phyloP scores from a whole-genome alignment of 2,113 vertebrate genomes.

The Electrona antarctica region DNA sequence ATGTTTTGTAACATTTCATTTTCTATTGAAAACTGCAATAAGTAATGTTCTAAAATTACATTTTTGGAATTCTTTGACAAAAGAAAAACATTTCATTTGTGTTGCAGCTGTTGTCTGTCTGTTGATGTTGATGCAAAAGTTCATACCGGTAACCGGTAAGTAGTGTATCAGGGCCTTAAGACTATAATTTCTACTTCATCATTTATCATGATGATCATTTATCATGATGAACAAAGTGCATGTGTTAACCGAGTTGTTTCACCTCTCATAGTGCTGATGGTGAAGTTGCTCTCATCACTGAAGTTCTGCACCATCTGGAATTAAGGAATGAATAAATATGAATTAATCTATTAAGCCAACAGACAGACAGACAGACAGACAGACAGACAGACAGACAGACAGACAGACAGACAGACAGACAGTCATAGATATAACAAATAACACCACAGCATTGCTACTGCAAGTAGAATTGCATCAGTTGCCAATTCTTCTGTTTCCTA shows the following conservation, averaged over 20 bases:
- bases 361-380: neutral
- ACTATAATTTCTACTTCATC: too few species aligned
- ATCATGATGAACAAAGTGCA: too few species aligned
- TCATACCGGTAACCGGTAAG: too few species aligned
- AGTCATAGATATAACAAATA: conserved; percentile 29
- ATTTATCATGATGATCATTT: too few species aligned
- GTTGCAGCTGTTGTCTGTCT: too few species aligned
- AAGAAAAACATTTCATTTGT: neutral
- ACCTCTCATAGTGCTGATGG: conserved; percentile 91
- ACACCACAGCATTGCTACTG: too few species aligned
- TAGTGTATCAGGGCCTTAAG: too few species aligned
- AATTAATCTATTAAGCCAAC: neutral
- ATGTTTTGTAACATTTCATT: too few species aligned
- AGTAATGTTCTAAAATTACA: neutral
- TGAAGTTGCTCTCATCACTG: conserved; percentile 89
- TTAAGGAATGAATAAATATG: conserved; percentile 28
- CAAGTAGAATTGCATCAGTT: conserved; percentile 15
- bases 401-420: conserved; percentile 50
- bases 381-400: neutral
- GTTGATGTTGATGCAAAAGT: too few species aligned
- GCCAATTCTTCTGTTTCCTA: conserved; percentile 61
- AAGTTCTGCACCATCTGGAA: conserved; percentile 95
- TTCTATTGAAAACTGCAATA: neutral
- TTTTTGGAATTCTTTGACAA: neutral
- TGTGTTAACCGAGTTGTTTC: conserved; percentile 25